Conservation (phyloP, 2,888 invertebrate species). For the Luperina testacea region DNA sequence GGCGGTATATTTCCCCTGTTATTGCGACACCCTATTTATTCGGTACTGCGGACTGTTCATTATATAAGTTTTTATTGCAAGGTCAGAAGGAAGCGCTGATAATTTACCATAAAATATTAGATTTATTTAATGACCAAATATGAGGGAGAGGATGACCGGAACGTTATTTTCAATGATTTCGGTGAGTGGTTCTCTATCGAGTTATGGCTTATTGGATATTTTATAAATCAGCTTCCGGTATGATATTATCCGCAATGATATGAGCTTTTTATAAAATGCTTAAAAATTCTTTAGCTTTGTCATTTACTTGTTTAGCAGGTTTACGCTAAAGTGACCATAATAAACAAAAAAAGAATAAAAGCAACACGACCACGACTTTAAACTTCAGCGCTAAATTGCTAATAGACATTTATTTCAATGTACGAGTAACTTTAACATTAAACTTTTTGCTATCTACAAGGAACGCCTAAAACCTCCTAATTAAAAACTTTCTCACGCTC, state of each 20-base stretch:
- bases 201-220: slow-evolving; percentile 39
- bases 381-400: background rate
- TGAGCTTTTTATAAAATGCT: background rate
- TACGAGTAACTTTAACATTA: background rate
- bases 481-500: slow-evolving; percentile 16
- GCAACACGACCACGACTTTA: background rate
- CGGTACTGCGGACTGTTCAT: slow-evolving; percentile 52
- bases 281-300: background rate
- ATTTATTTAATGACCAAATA: slow-evolving; percentile 64
- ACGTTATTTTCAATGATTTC: slow-evolving; percentile 63
- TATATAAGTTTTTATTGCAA: slow-evolving; percentile 66
- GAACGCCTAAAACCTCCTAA: background rate
- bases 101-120: slow-evolving; percentile 66
- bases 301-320: background rate
- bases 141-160: slow-evolving; percentile 54
- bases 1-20: slow-evolving; percentile 59
- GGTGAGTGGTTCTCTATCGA: slow-evolving; percentile 50
- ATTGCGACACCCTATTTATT: slow-evolving; percentile 66
- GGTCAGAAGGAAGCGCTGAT: slow-evolving; percentile 55
- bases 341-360: background rate
- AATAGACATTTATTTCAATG: background rate
- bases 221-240: background rate
- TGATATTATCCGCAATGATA: background rate
- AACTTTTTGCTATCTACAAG: background rate
- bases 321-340: background rate